These are phyloP conservation scores for Stigmatopora argus DNA, from an alignment of 2,113 vertebrate genomes.

Conservation along the genomic window DNA sequence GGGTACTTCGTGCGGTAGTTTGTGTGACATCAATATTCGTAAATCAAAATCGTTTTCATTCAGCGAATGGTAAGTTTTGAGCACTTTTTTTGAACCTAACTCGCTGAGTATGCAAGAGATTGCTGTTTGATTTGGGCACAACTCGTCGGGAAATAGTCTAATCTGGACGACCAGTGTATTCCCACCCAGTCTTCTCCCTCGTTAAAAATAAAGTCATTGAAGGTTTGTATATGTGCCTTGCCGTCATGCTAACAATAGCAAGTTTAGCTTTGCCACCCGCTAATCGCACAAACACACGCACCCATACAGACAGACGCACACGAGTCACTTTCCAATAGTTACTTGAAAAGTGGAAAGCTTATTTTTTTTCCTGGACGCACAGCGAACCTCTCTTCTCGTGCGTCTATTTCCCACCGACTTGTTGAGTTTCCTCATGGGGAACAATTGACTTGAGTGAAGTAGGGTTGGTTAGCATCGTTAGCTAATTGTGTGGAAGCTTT, in stretches of 20 bases:
- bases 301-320: slow-evolving; percentile 21
- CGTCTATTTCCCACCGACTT: slow-evolving; percentile 25
- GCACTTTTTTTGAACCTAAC: slow-evolving; percentile 45
- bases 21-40: too few species aligned
- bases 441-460: slow-evolving; percentile 11
- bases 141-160: slow-evolving; percentile 1
- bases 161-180: neutral
- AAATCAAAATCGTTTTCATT: slow-evolving; percentile 15
- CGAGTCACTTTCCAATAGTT: slow-evolving; percentile 48
- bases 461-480: slow-evolving; percentile 59
- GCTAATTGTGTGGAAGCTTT: slow-evolving; percentile 68
- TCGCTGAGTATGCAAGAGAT: slow-evolving; percentile 23
- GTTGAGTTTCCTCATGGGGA: neutral
- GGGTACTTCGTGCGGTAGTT: neutral
- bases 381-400: neutral
- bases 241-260: slow-evolving; percentile 74
- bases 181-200: slow-evolving; percentile 13
- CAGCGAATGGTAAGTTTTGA: slow-evolving; percentile 50
- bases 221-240: slow-evolving; percentile 56
- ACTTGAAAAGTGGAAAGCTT: slow-evolving; percentile 58
- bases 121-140: slow-evolving; percentile 20
- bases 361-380: neutral
- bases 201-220: slow-evolving; percentile 53
- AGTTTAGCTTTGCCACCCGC: slow-evolving; percentile 68
- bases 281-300: slow-evolving; percentile 33